Evolutionary conservation across 2,888 invertebrate genomes (phyloP).

Genomic region (Platycnemis pennipes): DNA sequence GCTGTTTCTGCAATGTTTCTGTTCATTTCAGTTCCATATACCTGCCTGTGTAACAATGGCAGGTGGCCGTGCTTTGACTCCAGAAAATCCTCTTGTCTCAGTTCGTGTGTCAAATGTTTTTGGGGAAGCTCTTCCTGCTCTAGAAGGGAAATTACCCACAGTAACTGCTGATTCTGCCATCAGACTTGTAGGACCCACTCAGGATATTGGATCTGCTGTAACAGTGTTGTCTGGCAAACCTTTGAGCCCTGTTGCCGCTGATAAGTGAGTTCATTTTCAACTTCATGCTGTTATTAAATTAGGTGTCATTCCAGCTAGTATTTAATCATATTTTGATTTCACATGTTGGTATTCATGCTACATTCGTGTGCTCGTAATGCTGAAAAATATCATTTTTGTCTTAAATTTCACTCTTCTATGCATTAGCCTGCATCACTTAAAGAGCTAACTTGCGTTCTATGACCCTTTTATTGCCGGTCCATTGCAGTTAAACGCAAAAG

Average conservation of each 20-base stretch:
- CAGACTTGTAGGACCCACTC: slow-evolving; percentile 78
- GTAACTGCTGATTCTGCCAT: slow-evolving; percentile 90
- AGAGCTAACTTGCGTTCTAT: too few relatives aligned
- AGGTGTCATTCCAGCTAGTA: neutral
- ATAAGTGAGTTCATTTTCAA: slow-evolving; percentile 76
- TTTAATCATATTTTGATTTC: neutral
- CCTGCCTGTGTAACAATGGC: slow-evolving; percentile 92
- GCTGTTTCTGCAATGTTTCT: slow-evolving; percentile 57
- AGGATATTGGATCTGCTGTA: slow-evolving; percentile 80
- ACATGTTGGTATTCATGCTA: neutral
- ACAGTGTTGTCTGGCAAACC: slow-evolving; percentile 85
- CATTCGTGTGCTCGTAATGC: neutral
- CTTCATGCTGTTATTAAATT: neutral
- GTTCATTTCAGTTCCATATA: slow-evolving; percentile 82
- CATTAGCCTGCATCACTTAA: too few relatives aligned
- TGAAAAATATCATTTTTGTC: too few relatives aligned
- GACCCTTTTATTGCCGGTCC: too few relatives aligned
- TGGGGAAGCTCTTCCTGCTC: slow-evolving; percentile 85
- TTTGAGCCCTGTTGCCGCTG: slow-evolving; percentile 78
- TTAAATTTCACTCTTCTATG: too few relatives aligned
- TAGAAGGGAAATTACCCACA: slow-evolving; percentile 76
- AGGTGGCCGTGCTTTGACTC: slow-evolving; percentile 88
- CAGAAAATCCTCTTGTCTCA: slow-evolving; percentile 87
- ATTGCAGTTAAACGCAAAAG: too few relatives aligned
- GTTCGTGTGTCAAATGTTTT: slow-evolving; percentile 88